phyloP scores from a whole-genome alignment of 2,888 invertebrate genomes.

The Dexiosoma caninum region DNA sequence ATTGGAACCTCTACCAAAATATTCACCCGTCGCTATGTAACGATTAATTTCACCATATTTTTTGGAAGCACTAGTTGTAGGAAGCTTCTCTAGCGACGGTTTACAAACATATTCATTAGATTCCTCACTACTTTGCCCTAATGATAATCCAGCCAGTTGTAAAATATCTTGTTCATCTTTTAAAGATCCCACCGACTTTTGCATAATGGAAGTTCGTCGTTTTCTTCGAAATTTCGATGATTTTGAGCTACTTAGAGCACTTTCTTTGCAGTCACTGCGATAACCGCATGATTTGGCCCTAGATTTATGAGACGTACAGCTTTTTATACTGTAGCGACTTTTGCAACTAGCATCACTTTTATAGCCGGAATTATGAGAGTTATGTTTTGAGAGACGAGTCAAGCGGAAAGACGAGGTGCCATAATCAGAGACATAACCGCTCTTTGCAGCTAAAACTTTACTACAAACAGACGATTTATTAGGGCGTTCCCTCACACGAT shows the following conservation, averaged over 20 bases:
- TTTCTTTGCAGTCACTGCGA: constrained; percentile 73
- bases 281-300: constrained; percentile 76
- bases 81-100: constrained; percentile 72
- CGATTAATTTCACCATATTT: constrained; percentile 77
- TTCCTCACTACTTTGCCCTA: constrained; percentile 80
- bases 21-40: constrained; percentile 78
- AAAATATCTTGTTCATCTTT: constrained; percentile 80
- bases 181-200: constrained; percentile 78
- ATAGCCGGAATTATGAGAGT: constrained; percentile 79
- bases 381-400: constrained; percentile 64
- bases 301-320: constrained; percentile 81
- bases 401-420: constrained; percentile 75
- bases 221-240: constrained; percentile 74
- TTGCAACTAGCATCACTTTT: constrained; percentile 82
- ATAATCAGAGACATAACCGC: constrained; percentile 82
- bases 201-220: constrained; percentile 69
- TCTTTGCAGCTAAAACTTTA: constrained; percentile 76
- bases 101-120: constrained; percentile 76
- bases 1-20: constrained; percentile 70
- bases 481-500: constrained; percentile 50
- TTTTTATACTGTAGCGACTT: constrained; percentile 81
- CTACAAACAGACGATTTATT: constrained; percentile 77
- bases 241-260: constrained; percentile 71
- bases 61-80: constrained; percentile 75
- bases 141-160: constrained; percentile 80